A percentile compares a stretch with the other conserved stretches of the same genome.
phyloP scores from a whole-genome alignment of 2,888 invertebrate genomes.

The Nyleta sp. region DNA sequence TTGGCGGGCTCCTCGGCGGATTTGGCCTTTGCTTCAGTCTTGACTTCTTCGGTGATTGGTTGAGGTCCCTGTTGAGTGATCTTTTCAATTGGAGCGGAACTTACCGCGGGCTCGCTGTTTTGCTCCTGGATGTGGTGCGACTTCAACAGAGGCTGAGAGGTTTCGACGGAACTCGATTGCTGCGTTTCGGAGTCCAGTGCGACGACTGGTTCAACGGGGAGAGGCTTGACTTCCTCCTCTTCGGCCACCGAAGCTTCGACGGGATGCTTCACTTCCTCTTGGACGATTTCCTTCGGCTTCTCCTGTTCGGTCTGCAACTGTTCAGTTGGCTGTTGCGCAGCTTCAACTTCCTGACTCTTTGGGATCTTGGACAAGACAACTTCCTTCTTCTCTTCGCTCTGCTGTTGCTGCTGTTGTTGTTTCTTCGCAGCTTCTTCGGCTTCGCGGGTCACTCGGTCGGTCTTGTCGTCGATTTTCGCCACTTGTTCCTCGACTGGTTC shows the following conservation, averaged over 20 bases:
- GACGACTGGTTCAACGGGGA: slow-evolving; percentile 31
- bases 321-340: slow-evolving; percentile 26
- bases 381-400: slow-evolving; percentile 67
- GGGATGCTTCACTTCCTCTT: slow-evolving; percentile 19
- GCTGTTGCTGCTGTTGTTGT: slow-evolving; percentile 40
- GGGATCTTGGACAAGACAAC: slow-evolving; percentile 73
- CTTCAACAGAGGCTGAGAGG: slow-evolving; percentile 36
- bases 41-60: slow-evolving; percentile 48
- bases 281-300: slow-evolving; percentile 17
- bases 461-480: slow-evolving; percentile 77
- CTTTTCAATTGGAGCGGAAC: slow-evolving; percentile 35
- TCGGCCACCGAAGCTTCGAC: slow-evolving; percentile 49
- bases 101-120: slow-evolving; percentile 26
- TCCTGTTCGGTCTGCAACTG: slow-evolving; percentile 24
- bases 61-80: slow-evolving; percentile 35
- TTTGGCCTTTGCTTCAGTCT: slow-evolving; percentile 66
- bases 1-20: slow-evolving; percentile 74
- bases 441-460: slow-evolving; percentile 77
- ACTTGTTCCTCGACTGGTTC: slow-evolving; percentile 66
- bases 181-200: slow-evolving; percentile 42
- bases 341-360: slow-evolving; percentile 50
- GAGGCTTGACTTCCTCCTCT: slow-evolving; percentile 34
- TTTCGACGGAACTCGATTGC: slow-evolving; percentile 7
- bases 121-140: slow-evolving; percentile 39
- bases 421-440: slow-evolving; percentile 72